These are phyloP conservation scores for Coturnix japonica DNA, from an alignment of 2,113 vertebrate genomes.

Conservation along the genomic window DNA sequence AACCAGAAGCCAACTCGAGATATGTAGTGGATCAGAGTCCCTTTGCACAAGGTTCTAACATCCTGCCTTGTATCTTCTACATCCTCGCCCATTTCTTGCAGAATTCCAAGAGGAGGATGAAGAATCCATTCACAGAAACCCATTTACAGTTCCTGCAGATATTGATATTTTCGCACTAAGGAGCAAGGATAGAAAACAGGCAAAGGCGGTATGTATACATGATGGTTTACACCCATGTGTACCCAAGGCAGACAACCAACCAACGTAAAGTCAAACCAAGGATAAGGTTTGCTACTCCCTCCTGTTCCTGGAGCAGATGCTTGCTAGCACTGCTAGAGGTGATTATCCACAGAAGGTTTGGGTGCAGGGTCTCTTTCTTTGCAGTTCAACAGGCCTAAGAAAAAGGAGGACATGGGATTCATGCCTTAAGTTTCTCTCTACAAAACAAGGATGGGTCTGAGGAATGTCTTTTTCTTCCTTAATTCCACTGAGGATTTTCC, in stretches of 20 bases:
- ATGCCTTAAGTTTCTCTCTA: background rate
- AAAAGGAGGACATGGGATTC: background rate
- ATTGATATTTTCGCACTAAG: slow-evolving; percentile 72
- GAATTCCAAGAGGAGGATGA: background rate
- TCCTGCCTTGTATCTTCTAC: background rate
- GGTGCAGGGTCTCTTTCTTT: background rate
- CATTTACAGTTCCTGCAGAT: slow-evolving; percentile 71
- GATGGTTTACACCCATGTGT: background rate
- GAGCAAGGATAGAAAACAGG: slow-evolving; percentile 70
- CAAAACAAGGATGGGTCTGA: background rate
- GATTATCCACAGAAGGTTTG: background rate
- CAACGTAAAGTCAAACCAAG: background rate
- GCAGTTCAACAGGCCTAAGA: background rate
- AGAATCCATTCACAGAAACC: slow-evolving; percentile 43
- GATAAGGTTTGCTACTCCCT: background rate
- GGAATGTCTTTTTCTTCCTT: background rate
- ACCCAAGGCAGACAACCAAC: background rate
- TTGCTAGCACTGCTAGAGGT: background rate
- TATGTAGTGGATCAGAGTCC: background rate
- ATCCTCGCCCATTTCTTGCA: background rate
- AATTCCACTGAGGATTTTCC: background rate
- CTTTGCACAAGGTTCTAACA: background rate
- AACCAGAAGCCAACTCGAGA: background rate
- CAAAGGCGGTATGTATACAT: slow-evolving; percentile 54
- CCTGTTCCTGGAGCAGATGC: background rate